Base-by-base conservation (phyloP, 2,797 vertebrate genomes). In the Neostethus bicornis region DNA sequence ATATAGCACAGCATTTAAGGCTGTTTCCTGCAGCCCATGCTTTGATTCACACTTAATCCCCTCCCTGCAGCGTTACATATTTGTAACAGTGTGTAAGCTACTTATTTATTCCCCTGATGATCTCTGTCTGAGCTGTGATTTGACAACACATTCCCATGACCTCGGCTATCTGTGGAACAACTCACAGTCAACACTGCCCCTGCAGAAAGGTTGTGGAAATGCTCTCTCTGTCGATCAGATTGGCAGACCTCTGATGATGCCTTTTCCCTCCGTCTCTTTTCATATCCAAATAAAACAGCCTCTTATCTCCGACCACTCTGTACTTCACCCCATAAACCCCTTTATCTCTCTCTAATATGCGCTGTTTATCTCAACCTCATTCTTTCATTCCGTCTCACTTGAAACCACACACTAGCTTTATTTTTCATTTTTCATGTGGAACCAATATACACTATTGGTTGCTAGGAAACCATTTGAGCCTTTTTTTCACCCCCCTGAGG, bases 381-480 rank as follows among this genome's bases (percentile, higher is more conserved):
- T 74, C 66, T 88, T 79, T 82, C 67, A 60, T 70, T 80, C 70
- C 69, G 67, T 78, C 74, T 48, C 44, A 3, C 53, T 35, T 67
- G 44, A 49, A 61, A 25, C 44, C 55, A 38, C 66, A 64, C 66
- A 41, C 52, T 44, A 37, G 71, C 61, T 79, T 83, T 83, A 74
- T 77, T 81, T 87, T 81, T 71, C 65, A 70, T 84, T 81, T 81
- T 81, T 86, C 72, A 72, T 81, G 77, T 81, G 72, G 63, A 78
- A 61, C 79, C 73, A 84, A 81, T 79, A 85, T 77, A 88, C 79
- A 80, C 50, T 61, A 73, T 63, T 56, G 73, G 91, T 93, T 90
- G 88, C 94, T 93, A 93, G 92, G 94, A 93, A 92, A 92, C 92
- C 73, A 77, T 72, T 78, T 71, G 66, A 84, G 86, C 65, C 4